Percentiles rank a stretch among this genome's conserved stretches.
These are phyloP conservation scores for Colius striatus DNA, from an alignment of 2,113 vertebrate genomes.

Conservation along the genomic window DNA sequence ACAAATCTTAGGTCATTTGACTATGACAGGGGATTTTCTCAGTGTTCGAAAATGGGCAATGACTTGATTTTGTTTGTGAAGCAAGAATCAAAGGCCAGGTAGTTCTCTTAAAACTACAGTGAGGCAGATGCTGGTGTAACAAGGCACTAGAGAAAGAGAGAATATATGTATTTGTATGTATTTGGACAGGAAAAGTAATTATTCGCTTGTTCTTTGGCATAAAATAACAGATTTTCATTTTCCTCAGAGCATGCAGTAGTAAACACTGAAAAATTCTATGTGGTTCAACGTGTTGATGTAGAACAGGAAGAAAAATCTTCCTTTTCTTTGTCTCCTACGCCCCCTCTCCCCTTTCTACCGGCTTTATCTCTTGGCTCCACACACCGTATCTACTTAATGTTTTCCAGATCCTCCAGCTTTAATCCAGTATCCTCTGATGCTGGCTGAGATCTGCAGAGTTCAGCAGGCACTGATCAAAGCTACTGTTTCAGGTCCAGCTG, in stretches of 20 bases:
- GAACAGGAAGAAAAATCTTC: neutral
- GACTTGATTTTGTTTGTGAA: neutral
- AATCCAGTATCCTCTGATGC: neutral
- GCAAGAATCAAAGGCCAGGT: neutral
- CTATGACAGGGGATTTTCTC: neutral
- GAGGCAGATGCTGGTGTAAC: neutral
- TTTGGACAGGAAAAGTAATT: neutral
- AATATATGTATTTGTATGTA: neutral
- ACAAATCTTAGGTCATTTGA: neutral
- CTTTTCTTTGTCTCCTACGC: neutral
- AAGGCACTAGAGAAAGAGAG: neutral
- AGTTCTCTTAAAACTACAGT: neutral
- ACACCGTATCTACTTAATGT: neutral
- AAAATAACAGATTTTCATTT: neutral
- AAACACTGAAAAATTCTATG: neutral
- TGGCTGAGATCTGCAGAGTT: neutral
- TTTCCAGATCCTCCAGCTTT: conserved; percentile 2
- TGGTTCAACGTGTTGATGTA: neutral
- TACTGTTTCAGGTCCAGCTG: neutral
- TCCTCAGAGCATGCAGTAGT: neutral
- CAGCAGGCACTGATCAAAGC: neutral
- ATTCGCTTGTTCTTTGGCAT: neutral
- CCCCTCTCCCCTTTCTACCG: neutral
- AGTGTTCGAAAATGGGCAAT: neutral
- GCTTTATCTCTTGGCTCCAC: neutral